phyloP scores from a whole-genome alignment of 2,113 vertebrate genomes.

The Salvator merianae region DNA sequence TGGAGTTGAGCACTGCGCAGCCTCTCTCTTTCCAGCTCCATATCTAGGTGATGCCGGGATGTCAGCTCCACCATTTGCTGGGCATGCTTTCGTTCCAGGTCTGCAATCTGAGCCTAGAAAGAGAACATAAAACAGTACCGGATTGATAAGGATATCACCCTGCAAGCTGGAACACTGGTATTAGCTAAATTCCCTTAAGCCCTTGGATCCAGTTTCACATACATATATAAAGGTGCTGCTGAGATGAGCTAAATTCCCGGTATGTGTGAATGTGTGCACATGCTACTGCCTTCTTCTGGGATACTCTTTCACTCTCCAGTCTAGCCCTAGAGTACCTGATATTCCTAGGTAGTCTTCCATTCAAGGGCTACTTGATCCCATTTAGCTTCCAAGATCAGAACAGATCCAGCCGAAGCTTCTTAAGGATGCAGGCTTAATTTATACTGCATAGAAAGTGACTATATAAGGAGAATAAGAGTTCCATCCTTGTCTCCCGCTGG shows the following conservation, averaged over 20 bases:
- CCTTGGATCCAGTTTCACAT: background rate
- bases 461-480: background rate
- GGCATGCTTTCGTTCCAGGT: constrained; percentile 70
- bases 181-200: background rate
- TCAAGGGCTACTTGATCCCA: too few relatives aligned
- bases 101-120: constrained; percentile 67
- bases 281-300: too few relatives aligned
- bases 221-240: too few relatives aligned
- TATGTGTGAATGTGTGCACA: too few relatives aligned
- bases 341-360: too few relatives aligned
- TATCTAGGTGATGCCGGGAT: constrained; percentile 70
- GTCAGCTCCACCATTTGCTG: constrained; percentile 76
- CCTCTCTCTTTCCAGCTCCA: constrained; percentile 65
- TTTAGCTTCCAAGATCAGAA: too few relatives aligned
- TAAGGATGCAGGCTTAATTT: too few relatives aligned
- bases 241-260: too few relatives aligned
- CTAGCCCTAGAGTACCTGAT: too few relatives aligned
- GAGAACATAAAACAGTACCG: background rate
- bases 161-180: background rate
- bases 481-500: background rate
- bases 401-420: too few relatives aligned
- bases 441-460: background rate
- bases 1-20: constrained; percentile 69
- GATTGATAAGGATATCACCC: background rate
- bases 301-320: too few relatives aligned